Percentiles rank a stretch among this genome's conserved stretches.
Evolutionary conservation across 1,140 invertebrate species (phyloP).

Genomic region (Maniola jurtina): DNA sequence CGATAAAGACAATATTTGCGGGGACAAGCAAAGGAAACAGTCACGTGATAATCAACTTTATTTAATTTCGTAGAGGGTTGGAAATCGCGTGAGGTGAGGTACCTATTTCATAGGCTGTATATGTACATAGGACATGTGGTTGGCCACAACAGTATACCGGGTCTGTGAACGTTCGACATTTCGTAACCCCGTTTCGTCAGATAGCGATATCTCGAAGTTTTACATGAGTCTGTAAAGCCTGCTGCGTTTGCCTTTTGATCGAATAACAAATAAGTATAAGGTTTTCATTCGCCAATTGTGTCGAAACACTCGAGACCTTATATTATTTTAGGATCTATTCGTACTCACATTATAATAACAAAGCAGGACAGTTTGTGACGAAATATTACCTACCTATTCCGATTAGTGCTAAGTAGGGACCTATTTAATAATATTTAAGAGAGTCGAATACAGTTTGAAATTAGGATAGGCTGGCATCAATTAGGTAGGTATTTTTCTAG

Average conservation of each 20-base stretch:
- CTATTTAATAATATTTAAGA: too few species aligned
- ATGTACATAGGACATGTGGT: constrained; percentile 9
- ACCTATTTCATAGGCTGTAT: constrained; percentile 9
- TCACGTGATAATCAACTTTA: constrained; percentile 31
- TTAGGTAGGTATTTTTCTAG: too few species aligned
- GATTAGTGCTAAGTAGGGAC: too few species aligned
- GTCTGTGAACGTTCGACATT: constrained; percentile 24
- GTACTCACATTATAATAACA: too few species aligned
- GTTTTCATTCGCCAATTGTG: too few species aligned
- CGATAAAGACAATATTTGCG: constrained; percentile 33
- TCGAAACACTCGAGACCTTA: too few species aligned
- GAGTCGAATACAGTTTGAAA: too few species aligned
- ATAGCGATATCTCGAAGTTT: constrained; percentile 17
- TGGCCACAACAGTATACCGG: constrained; percentile 26
- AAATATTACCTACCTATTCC: too few species aligned
- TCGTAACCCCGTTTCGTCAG: constrained; percentile 12
- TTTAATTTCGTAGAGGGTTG: constrained; percentile 14
- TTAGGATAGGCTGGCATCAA: too few species aligned
- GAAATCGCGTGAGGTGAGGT: constrained; percentile 9
- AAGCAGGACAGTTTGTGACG: too few species aligned
- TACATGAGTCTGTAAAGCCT: constrained; percentile 5
- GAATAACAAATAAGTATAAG: too few species aligned
- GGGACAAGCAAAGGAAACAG: constrained; percentile 24
- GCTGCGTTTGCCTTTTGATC: background rate
- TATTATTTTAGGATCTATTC: too few species aligned